These are phyloP conservation scores for Phorcus lineatus DNA, from an alignment of 2,888 invertebrate species.

Conservation along the genomic window DNA sequence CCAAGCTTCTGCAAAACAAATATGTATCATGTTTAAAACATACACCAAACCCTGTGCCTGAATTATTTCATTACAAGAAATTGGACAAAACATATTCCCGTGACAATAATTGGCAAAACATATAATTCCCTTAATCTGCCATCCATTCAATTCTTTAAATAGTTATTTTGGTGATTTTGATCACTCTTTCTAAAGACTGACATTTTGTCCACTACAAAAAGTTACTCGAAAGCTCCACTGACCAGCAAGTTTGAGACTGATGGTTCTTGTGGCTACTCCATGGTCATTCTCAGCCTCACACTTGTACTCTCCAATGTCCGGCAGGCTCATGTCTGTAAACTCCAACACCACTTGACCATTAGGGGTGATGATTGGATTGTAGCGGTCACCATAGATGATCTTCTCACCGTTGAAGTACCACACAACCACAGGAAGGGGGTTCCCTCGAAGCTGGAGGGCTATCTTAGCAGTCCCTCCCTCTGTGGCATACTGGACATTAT, in stretches of 20 bases:
- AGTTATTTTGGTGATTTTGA: too few species aligned
- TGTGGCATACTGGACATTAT: constrained; percentile 90
- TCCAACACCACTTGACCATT: constrained; percentile 78
- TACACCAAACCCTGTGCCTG: too few species aligned
- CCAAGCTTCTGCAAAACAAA: too few species aligned
- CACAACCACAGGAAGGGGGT: constrained; percentile 94
- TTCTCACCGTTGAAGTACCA: constrained; percentile 89
- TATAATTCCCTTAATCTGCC: too few species aligned
- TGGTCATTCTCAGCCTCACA: constrained; percentile 95
- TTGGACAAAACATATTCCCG: too few species aligned
- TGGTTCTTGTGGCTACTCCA: constrained; percentile 91
- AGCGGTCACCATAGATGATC: constrained; percentile 82
- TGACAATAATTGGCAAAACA: too few species aligned
- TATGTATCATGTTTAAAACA: too few species aligned
- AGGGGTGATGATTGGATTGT: constrained; percentile 90
- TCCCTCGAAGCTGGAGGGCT: constrained; percentile 96
- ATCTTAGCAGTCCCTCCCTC: constrained; percentile 92
- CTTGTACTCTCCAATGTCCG: constrained; percentile 95
- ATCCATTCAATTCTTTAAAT: too few species aligned
- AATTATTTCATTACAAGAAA: too few species aligned
- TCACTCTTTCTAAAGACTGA: too few species aligned
- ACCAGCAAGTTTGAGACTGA: constrained; percentile 88
- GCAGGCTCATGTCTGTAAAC: constrained; percentile 77
- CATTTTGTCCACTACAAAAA: too few species aligned
- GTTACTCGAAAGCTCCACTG: constrained; percentile 9